Conservation (phyloP, 1,140 invertebrate species). For the Idris sp. region DNA sequence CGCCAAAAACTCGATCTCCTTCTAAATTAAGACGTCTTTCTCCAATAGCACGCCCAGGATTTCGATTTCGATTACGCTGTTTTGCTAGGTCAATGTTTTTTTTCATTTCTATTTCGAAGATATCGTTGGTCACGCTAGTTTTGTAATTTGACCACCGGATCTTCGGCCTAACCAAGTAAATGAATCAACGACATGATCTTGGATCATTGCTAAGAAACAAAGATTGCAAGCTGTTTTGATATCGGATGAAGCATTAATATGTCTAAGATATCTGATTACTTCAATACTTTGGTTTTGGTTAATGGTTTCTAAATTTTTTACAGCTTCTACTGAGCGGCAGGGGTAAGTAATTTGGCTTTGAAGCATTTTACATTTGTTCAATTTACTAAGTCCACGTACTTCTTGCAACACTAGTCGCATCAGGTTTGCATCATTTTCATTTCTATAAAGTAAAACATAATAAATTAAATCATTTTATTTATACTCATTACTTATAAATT, state of each 20-base stretch:
- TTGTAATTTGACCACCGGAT: neutral
- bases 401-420: neutral
- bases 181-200: neutral
- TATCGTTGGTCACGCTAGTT: conserved; percentile 4
- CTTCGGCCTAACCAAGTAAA: conserved; percentile 11
- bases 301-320: neutral
- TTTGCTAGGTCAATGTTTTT: conserved; percentile 2
- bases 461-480: too few relatives aligned
- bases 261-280: conserved; percentile 5
- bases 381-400: neutral
- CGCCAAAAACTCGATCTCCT: conserved; percentile 3
- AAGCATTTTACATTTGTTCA: neutral
- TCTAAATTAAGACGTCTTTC: neutral
- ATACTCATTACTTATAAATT: too few relatives aligned
- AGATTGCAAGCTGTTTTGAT: conserved; percentile 5
- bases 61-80: conserved; percentile 6
- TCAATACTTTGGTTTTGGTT: neutral
- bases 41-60: neutral
- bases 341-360: neutral
- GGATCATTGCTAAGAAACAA: conserved; percentile 3
- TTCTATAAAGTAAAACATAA: too few relatives aligned
- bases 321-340: neutral
- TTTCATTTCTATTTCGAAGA: conserved; percentile 1
- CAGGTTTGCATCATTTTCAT: neutral
- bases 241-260: neutral